These are phyloP conservation scores for Enteromius afrohamiltoni DNA, from an alignment of 2,797 vertebrate genomes.

Conservation along the genomic window DNA sequence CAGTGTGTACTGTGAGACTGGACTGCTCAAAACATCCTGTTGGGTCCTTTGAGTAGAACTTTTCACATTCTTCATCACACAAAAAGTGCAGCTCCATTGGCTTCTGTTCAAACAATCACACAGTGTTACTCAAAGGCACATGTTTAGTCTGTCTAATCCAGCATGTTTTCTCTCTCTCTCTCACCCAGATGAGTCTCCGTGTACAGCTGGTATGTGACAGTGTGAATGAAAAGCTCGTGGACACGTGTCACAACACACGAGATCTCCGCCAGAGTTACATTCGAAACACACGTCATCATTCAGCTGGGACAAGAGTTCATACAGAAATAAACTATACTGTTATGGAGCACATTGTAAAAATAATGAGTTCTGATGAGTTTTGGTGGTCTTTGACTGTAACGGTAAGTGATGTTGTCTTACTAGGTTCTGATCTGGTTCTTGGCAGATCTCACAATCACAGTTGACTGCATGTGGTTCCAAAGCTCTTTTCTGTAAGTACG, in stretches of 20 bases:
- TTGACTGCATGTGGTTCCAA: constrained; percentile 18
- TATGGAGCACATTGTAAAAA: not conserved
- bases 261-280: constrained; percentile 56
- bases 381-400: not conserved
- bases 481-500: constrained; percentile 36
- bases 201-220: constrained; percentile 71
- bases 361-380: not conserved
- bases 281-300: constrained; percentile 74
- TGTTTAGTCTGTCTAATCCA: not conserved
- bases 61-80: constrained; percentile 58
- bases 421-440: not conserved
- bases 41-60: constrained; percentile 43
- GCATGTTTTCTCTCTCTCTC: constrained; percentile 29
- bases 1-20: constrained; percentile 56
- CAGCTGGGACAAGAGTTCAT: constrained; percentile 62
- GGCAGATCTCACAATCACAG: constrained; percentile 37
- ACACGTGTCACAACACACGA: constrained; percentile 71
- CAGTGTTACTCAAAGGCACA: not conserved
- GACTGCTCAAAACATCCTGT: constrained; percentile 40
- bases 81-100: constrained; percentile 76
- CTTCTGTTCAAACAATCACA: not conserved
- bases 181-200: constrained; percentile 55
- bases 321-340: not conserved
- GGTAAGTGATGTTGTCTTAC: not conserved
- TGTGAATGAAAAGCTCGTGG: constrained; percentile 73